Base-by-base conservation (phyloP, 2,113 vertebrate genomes). In the Urocolius indicus region DNA sequence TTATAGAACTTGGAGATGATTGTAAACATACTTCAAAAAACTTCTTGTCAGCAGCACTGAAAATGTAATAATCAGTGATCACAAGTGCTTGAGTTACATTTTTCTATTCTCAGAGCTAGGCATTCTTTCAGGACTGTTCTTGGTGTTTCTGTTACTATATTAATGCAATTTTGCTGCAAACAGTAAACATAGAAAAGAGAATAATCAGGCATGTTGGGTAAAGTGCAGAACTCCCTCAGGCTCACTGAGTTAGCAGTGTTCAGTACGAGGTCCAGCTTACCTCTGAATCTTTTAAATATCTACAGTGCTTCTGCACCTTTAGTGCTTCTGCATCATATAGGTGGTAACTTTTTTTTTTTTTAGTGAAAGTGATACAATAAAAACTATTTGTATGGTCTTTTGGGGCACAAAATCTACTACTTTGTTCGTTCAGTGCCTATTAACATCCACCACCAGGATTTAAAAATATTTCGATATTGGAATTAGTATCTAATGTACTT, bases 21-120 rank as follows among this genome's bases (percentile, higher is more conserved):
- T 96, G 90, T 94, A 92, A 97, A 93, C 88, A 84, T 97, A 90
- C 79, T 91, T 97, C 63, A 93, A 67, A 80, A 75, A 87, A 75
- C 72, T 66, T 90, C 72, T 91, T 48, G 87, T 92, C 88, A 93
- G 84, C 87, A 94, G 80, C 65, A 6, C 63, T 87, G 95, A 38
- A 84, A 93, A 93, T 94, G 73, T 81, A 93, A 94, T 97, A 96
- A 96, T 95, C 90, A 61, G 78, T 61, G 68, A 86, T 90, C 85
- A 86, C 76, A 78, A 92, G 48, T 51, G 57, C 82, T 89, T 62
- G 83, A 92, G 65, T 94, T 90, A 59, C 88, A 88, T 85, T 73
- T 82, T 94, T 18, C 75, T 81, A 0, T 22, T 67, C 19, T 77
- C 2, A 3, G 55, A 88, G 78, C 72, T 48, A 65, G 68, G 63